Evolutionary conservation across 2,888 invertebrate species (phyloP), one percentile per base, ranked within the genome.

Genomic region (Eilema griseolum): DNA sequence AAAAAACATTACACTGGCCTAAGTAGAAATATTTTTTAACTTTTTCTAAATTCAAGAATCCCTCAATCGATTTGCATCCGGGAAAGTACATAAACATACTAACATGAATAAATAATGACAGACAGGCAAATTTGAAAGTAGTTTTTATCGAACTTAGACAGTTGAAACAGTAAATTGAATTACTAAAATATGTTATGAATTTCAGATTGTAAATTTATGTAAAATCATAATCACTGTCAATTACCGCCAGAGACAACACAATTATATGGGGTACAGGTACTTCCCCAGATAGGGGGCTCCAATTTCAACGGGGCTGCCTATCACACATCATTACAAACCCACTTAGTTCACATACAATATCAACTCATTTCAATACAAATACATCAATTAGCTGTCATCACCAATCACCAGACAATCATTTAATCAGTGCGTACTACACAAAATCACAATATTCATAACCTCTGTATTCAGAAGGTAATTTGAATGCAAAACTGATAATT

Each of bases 401-500:
- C 77, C 86, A 88, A 79, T 82, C 81, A 77, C 77, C 81, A 80
- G 83, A 88, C 88, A 89, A 88, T 86, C 86, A 86, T 86, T 88
- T 90, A 92, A 93, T 90, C 92, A 89, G 89, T 85, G 83, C 86
- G 87, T 87, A 88, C 88, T 91, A 89, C 87, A 86, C 86, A 82
- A 60, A 90, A 93, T 91, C 88, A 91, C 86, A 93, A 94, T 93
- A 94, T 94, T 93, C 93, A 93, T 93, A 91, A 87, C 91, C 41
- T 83, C 79, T 66, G 80, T 78, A 80, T 84, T 81, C 81, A 82
- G 79, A 85, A 83, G 81, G 86, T 91, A 89, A 93, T 92, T 90
- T 89, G 88, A 83, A 94, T 93, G 93, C 92, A 93, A 94, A 94
- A 92, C 88, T 90, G 92, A 89, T 94, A 93, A 94, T 94, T 91